Evolutionary conservation across 2,113 vertebrate species (phyloP).

Genomic region (Gnathochromis pfefferi): DNA sequence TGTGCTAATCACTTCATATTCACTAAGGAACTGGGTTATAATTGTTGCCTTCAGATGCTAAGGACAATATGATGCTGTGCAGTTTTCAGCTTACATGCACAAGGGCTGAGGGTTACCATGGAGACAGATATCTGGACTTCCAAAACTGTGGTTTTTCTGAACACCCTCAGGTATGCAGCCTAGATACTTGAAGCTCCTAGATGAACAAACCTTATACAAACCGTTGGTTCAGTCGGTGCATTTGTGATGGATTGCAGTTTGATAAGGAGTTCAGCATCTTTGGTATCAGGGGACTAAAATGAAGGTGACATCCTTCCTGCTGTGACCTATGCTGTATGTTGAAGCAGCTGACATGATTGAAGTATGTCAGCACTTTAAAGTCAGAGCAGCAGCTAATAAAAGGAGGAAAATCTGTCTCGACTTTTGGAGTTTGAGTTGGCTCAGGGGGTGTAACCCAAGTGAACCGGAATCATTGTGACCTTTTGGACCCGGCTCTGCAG

Average conservation of each 20-base stretch:
- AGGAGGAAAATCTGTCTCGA: background rate
- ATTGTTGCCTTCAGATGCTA: constrained; percentile 12
- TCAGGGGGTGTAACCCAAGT: constrained; percentile 33
- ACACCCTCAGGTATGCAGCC: constrained; percentile 26
- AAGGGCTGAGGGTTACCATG: constrained; percentile 55
- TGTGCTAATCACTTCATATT: background rate
- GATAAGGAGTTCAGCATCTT: background rate
- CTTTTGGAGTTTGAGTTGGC: constrained; percentile 15
- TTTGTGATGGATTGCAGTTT: background rate
- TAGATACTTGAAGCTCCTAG: constrained; percentile 4
- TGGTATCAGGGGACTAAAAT: background rate
- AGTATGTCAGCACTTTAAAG: background rate
- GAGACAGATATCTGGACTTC: constrained; percentile 50
- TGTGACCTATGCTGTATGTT: background rate
- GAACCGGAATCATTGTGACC: constrained; percentile 60
- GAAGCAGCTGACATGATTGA: background rate
- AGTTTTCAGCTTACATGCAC: background rate
- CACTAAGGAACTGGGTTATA: background rate
- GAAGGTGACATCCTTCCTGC: background rate
- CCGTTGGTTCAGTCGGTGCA: background rate
- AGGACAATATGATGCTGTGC: constrained; percentile 1
- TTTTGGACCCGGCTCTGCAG: constrained; percentile 34
- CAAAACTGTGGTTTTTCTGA: constrained; percentile 43
- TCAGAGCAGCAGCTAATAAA: background rate
- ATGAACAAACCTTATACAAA: background rate